Evolutionary conservation across 2,888 invertebrate genomes (phyloP).

Genomic region (Onthophagus sagittarius): DNA sequence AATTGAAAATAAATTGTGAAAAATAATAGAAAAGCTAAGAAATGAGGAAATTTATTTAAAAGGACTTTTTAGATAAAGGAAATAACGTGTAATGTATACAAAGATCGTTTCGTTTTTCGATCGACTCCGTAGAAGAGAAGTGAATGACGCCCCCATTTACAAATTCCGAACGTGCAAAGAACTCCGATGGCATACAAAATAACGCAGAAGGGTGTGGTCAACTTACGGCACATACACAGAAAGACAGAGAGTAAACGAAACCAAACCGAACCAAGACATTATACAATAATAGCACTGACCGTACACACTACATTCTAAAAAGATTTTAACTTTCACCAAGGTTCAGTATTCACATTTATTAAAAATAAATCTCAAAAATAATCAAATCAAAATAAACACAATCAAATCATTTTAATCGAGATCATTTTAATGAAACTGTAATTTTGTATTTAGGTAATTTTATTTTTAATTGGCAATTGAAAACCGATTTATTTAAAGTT

Average conservation of each 20-base stretch:
- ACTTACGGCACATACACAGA: background rate
- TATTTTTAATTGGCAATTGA: too few species aligned
- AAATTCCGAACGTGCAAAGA: background rate
- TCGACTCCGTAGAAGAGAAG: background rate
- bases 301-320: background rate
- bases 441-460: too few species aligned
- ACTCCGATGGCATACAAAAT: background rate
- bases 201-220: background rate
- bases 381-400: background rate
- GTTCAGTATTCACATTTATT: background rate
- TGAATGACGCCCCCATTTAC: background rate
- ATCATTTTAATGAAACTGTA: too few species aligned
- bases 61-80: background rate
- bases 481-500: background rate
- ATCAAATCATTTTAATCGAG: too few species aligned
- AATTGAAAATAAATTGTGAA: too few species aligned
- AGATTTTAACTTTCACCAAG: background rate
- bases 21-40: too few species aligned
- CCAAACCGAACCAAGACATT: background rate
- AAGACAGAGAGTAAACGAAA: background rate
- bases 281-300: background rate
- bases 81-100: background rate
- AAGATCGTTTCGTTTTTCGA: background rate
- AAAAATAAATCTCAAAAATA: background rate
- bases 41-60: too few species aligned